These are phyloP conservation scores for Hemichromis elongatus DNA, from an alignment of 2,113 vertebrate species.

Conservation along the genomic window DNA sequence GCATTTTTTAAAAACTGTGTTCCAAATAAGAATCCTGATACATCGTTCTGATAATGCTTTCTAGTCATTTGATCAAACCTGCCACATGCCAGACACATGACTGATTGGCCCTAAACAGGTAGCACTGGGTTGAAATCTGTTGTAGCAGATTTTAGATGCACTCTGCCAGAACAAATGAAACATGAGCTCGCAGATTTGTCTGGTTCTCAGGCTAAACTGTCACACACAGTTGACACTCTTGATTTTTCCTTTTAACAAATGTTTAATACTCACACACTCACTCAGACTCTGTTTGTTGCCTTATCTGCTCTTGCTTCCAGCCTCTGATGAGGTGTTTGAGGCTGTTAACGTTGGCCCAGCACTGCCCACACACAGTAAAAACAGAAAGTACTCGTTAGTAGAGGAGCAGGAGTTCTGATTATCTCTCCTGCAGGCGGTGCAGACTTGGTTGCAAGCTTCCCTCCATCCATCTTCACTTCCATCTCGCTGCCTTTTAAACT, in stretches of 20 bases:
- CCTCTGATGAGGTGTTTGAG: background rate
- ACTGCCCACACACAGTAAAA: conserved; percentile 14
- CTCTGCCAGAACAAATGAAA: background rate
- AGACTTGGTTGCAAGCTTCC: conserved; percentile 3
- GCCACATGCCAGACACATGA: background rate
- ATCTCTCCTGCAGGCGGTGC: conserved; percentile 27
- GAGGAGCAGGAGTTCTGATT: conserved; percentile 15
- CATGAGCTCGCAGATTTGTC: background rate
- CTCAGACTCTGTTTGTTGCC: background rate
- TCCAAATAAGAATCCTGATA: background rate
- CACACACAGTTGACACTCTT: background rate
- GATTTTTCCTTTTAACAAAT: background rate
- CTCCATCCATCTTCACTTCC: conserved; percentile 31
- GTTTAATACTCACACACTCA: background rate
- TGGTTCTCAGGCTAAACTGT: background rate
- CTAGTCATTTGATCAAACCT: background rate
- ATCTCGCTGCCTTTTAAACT: conserved; percentile 36
- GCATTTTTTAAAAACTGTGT: background rate
- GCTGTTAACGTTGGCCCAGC: background rate
- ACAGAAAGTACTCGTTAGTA: background rate
- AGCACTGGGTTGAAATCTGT: background rate
- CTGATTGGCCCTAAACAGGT: background rate
- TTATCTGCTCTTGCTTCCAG: background rate
- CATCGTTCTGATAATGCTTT: background rate
- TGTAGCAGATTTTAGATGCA: background rate